phyloP scores from a whole-genome alignment of 2,797 vertebrate species.

The Notolabrus celidotus region DNA sequence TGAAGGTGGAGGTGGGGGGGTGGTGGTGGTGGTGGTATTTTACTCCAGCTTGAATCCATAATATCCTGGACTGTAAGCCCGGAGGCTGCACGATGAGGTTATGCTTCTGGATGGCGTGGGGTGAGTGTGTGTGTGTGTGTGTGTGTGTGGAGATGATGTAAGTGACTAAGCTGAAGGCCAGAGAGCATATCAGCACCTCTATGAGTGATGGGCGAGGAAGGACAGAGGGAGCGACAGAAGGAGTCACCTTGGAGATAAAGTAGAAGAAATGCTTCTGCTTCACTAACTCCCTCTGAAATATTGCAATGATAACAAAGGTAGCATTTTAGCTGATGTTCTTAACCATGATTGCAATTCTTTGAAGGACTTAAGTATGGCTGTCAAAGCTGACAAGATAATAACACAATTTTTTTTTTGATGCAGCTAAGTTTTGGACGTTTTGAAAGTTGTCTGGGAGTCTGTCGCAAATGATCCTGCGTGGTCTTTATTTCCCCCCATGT shows the following conservation, averaged over 20 bases:
- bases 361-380: too few relatives aligned
- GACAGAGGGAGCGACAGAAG: background rate
- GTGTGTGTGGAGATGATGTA: slow-evolving; percentile 44
- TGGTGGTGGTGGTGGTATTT: background rate
- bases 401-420: too few relatives aligned
- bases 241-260: background rate
- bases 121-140: slow-evolving; percentile 15
- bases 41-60: slow-evolving; percentile 2
- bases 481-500: too few relatives aligned
- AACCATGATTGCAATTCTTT: too few relatives aligned
- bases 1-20: background rate
- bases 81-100: slow-evolving; percentile 48
- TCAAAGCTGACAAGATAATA: too few relatives aligned
- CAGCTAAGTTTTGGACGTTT: too few relatives aligned
- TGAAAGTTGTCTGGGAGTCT: too few relatives aligned
- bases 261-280: background rate
- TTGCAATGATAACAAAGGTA: too few relatives aligned
- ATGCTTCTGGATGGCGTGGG: slow-evolving; percentile 28
- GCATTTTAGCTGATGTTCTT: too few relatives aligned
- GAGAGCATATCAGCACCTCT: slow-evolving; percentile 35
- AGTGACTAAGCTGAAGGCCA: slow-evolving; percentile 43
- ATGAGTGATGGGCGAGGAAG: slow-evolving; percentile 42
- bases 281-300: background rate
- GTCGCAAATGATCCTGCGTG: too few relatives aligned
- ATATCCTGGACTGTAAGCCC: slow-evolving; percentile 24